These are phyloP conservation scores for Megalopta genalis DNA, from an alignment of 1,140 invertebrate species.

Conservation along the genomic window DNA sequence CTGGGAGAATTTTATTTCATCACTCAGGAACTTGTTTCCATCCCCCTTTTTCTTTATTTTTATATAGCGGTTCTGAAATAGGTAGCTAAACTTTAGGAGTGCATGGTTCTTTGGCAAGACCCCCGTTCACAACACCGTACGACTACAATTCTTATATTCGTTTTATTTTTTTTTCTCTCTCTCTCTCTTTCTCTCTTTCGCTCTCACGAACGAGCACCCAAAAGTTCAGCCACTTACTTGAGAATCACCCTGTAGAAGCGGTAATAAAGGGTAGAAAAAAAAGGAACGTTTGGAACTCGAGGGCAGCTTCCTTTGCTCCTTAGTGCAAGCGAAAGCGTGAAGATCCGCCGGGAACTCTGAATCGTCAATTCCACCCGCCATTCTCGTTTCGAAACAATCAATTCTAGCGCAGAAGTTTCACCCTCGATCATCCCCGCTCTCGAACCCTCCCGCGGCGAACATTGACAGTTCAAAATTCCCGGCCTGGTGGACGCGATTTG, in stretches of 20 bases:
- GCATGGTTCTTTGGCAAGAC: not conserved
- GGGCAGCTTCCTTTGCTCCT: not conserved
- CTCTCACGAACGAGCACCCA: not conserved
- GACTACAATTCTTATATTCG: not conserved
- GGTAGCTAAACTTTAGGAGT: not conserved
- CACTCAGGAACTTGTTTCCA: constrained; percentile 16
- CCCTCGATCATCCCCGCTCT: too few relatives aligned
- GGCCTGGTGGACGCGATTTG: not conserved
- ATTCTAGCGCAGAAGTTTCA: too few relatives aligned
- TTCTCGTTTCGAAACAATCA: too few relatives aligned
- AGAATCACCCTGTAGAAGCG: not conserved
- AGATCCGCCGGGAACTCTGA: not conserved
- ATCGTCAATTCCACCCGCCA: not conserved
- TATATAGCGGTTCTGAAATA: constrained; percentile 1
- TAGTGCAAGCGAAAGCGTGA: not conserved
- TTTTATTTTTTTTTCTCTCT: too few relatives aligned
- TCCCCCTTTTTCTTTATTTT: not conserved
- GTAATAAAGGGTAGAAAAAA: not conserved
- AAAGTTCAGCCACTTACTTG: not conserved
- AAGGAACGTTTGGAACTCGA: not conserved
- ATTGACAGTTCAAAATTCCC: not conserved
- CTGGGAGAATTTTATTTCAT: constrained; percentile 80
- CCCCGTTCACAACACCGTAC: not conserved
- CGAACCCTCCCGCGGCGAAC: not conserved
- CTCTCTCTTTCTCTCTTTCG: not conserved